Evolutionary conservation across 2,888 invertebrate genomes (phyloP), one percentile per base, ranked within the genome.

Genomic region (Apomyelois bistriatella): DNA sequence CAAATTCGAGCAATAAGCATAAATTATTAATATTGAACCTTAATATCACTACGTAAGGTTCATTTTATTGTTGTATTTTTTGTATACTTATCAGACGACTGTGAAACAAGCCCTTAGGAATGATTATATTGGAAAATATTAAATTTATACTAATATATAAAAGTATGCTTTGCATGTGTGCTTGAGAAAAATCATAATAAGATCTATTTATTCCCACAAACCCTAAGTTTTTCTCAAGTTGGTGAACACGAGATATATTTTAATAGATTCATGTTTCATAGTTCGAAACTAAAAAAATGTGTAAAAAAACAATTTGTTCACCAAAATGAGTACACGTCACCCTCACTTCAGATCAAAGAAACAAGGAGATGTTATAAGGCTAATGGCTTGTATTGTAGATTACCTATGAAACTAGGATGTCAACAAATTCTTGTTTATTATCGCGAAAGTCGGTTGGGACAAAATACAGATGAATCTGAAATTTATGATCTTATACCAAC

Each of bases 101-200:
- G 56, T 56, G 56, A 58, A 56, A 56, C 58, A 52, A 48, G 42
- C 52, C 47, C 28, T 22, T 17, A 50, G 32, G 30, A 38, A 46
- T 15, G 15, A 16, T 13, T 28, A 35, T 32, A 35, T 32, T 46
- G 13, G 32, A 6, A 43, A 12, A 30, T 8, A 13, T 12, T 15
- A 16, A 46, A 4, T 5, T 16, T 22, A 22, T 22, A 22, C 22
- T 22, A 22, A 3, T 2, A 5, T 22, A 22, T 22, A 22, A 22
- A 22, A 22, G 3, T 22, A 22, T 22, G 22, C 22, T 22, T 22
- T 22, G 22, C 22, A 22, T 22, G n/a, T n/a, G n/a, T n/a, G n/a
- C n/a, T n/a, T n/a, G n/a, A n/a, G 7, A 32, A 9, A 32, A 32
- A 9, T 32, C 10, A 9, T 10, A 10, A 32, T 32, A 32, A 32